Conservation (phyloP, 2,113 vertebrate species). For the Otis tarda region DNA sequence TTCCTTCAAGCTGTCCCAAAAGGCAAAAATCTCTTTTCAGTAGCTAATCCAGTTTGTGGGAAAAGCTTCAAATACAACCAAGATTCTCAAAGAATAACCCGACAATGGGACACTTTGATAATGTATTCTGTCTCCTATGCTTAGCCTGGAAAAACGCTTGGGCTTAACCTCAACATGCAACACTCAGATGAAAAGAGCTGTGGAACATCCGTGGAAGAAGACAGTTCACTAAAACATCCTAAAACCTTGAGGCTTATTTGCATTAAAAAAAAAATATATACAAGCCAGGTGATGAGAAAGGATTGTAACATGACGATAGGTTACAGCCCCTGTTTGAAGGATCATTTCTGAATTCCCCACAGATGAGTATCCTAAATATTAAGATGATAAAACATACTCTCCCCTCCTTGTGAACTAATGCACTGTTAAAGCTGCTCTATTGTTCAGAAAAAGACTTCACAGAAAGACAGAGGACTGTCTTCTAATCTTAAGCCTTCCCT, state of each 20-base stretch:
- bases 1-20: neutral
- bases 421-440: neutral
- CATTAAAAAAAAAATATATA: neutral
- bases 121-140: neutral
- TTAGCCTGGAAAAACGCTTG: neutral
- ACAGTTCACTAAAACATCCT: neutral
- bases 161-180: neutral
- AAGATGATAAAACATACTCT: neutral
- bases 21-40: neutral
- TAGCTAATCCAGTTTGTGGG: neutral
- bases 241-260: neutral
- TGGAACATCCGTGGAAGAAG: neutral
- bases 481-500: neutral
- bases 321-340: neutral
- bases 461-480: neutral
- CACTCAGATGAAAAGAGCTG: neutral
- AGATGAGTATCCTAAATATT: neutral
- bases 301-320: neutral
- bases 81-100: neutral
- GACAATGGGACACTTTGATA: neutral
- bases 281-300: neutral
- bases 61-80: neutral
- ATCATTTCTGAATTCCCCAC: neutral
- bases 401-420: neutral
- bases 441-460: neutral